Base-by-base conservation (phyloP, 53 echinoderm and acorn worm genomes). In the Echinometra lucunter region DNA sequence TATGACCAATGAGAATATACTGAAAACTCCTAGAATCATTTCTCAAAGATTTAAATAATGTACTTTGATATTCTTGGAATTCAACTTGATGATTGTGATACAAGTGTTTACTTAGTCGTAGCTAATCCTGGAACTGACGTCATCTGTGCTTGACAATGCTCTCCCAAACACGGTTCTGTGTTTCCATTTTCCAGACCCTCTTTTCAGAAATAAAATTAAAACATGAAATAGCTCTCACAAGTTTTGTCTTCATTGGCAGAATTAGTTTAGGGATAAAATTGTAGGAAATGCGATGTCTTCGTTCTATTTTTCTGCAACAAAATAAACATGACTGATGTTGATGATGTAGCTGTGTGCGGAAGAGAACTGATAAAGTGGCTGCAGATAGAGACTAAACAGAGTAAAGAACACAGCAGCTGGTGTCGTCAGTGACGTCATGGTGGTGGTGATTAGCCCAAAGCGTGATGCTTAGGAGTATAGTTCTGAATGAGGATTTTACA, bases 61-160 rank as follows among this genome's bases (percentile, higher is more conserved):
- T 25, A 69, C 30, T 69, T 69, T 32, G 69, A 78, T 23, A 78
- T 78, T 78, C 78, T 23, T 7, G 42, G 78, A 78, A 78, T 78
- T 23, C 78, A 69, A 69, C 69, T 78, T 40, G 78, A 78, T 78
- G 78, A 78, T 78, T 42, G 78, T 78, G 78, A 78, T 78, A 42
- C 55, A 88, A 34, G 28, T 82, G 37, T 55, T 88, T 88, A 56
- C 88, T 56, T 88, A 42, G 38, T 21, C 42, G 63, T 56, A 55
- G 88, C 55, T 88, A 88, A 88, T 88, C 49, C 49, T 88, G 88
- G 32, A 25, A 56, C 88, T 88, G 88, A 88, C 56, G 88, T 88
- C 88, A 88, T 88, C 13, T 47, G n/a, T 32, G 56, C 88, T 88
- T 88, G 55, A 88, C 30, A 78, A 38, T 78, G 78, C 78, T 42